Evolutionary conservation across 2,888 invertebrate species (phyloP).

Genomic region (Pammene fasciana): DNA sequence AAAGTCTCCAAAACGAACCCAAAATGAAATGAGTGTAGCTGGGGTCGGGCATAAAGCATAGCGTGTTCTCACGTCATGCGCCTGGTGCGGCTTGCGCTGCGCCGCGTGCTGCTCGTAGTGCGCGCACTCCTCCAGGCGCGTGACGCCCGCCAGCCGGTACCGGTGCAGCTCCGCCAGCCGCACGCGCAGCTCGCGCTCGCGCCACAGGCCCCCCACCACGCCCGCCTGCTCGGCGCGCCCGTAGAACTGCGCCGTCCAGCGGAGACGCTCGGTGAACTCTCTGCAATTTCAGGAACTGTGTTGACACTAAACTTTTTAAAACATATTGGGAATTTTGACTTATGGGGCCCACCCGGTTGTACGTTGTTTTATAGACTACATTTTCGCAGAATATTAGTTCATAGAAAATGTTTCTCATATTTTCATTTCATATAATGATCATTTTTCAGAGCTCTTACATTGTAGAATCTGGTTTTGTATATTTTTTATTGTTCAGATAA

Average conservation of each 20-base stretch:
- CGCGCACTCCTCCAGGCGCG: conserved; percentile 91
- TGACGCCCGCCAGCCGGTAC: conserved; percentile 92
- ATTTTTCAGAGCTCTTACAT: no score
- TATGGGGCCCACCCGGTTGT: no score
- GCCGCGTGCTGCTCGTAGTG: conserved; percentile 93
- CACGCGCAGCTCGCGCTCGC: conserved; percentile 92
- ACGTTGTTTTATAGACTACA: no score
- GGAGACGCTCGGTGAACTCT: conserved; percentile 92
- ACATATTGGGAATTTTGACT: no score
- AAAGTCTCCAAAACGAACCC: conserved; percentile 40
- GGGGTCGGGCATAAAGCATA: conserved; percentile 50
- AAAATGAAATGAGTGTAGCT: conserved; percentile 47
- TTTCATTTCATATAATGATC: no score
- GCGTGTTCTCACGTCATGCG: conserved; percentile 84
- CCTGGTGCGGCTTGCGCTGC: conserved; percentile 81
- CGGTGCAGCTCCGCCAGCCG: conserved; percentile 92
- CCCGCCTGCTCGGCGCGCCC: conserved; percentile 93
- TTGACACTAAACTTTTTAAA: no score
- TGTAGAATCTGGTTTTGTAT: no score
- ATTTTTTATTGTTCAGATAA: no score
- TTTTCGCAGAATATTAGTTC: no score
- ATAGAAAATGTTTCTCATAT: no score
- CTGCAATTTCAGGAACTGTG: no score
- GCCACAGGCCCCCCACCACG: conserved; percentile 89
- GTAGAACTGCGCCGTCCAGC: conserved; percentile 94